Evolutionary conservation across 2,888 invertebrate genomes (phyloP).

Genomic region (Tinea trinotella): DNA sequence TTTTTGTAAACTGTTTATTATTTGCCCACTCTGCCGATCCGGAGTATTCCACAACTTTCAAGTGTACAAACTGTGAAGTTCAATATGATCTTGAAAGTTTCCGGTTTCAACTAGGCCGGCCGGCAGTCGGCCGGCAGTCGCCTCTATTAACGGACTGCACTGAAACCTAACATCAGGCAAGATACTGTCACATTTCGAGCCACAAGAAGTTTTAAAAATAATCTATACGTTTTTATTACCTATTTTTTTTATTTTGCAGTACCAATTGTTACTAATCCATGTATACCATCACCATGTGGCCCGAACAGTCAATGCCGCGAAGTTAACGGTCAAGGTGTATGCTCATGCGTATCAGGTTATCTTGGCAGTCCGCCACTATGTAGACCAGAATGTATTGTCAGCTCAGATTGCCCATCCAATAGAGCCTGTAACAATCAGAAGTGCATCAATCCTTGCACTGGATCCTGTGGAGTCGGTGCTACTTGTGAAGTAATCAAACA

Average conservation of each 20-base stretch:
- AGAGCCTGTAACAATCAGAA: slow-evolving; percentile 82
- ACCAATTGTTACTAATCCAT: slow-evolving; percentile 70
- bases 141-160: too few relatives aligned
- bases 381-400: slow-evolving; percentile 83
- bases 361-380: slow-evolving; percentile 82
- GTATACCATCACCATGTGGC: slow-evolving; percentile 82
- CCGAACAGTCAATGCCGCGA: slow-evolving; percentile 80
- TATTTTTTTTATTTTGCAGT: slow-evolving; percentile 33
- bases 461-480: slow-evolving; percentile 81
- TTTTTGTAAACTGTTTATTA: too few relatives aligned
- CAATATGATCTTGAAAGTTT: too few relatives aligned
- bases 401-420: slow-evolving; percentile 80
- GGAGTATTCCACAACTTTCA: too few relatives aligned
- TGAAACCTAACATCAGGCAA: too few relatives aligned
- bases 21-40: too few relatives aligned
- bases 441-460: slow-evolving; percentile 81
- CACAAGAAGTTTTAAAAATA: neutral
- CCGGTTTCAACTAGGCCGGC: too few relatives aligned
- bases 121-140: too few relatives aligned
- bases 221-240: neutral
- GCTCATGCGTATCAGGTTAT: slow-evolving; percentile 80
- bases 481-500: slow-evolving; percentile 83
- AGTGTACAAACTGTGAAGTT: too few relatives aligned
- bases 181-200: too few relatives aligned
- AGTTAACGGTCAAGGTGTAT: slow-evolving; percentile 78